Percentiles rank a stretch among this genome's conserved stretches.
Evolutionary conservation across 2,113 vertebrate species (phyloP).

Genomic region (Mustelus asterias): DNA sequence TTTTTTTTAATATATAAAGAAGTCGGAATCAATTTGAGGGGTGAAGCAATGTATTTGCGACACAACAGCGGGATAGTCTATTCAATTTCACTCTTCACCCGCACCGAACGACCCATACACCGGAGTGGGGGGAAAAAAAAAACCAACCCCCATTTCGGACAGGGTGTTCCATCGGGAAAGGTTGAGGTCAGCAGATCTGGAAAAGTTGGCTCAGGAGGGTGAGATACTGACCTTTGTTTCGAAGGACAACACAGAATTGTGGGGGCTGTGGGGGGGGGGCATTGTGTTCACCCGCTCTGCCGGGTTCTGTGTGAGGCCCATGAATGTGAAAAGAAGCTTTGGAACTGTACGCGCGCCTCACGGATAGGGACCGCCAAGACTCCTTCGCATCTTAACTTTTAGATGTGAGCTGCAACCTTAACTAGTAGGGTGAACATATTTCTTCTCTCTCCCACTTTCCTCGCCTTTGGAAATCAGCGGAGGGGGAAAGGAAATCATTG

Average conservation of each 20-base stretch:
- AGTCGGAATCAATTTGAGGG: not conserved
- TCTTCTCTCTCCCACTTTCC: not conserved
- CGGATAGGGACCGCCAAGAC: not conserved
- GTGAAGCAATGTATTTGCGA: not conserved
- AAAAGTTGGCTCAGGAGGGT: not conserved
- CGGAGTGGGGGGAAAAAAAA: too few relatives aligned
- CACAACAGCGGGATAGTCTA: not conserved
- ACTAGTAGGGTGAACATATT: not conserved
- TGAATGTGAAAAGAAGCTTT: not conserved
- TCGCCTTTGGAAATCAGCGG: not conserved
- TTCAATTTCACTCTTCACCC: not conserved
- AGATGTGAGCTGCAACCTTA: not conserved
- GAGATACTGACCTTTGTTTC: not conserved
- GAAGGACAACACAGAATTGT: not conserved
- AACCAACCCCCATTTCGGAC: not conserved
- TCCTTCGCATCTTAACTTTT: not conserved
- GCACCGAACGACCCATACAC: too few relatives aligned
- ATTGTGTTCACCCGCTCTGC: not conserved
- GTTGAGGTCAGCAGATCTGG: not conserved
- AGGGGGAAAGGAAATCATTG: not conserved
- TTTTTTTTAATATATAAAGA: not conserved
- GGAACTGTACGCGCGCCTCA: not conserved
- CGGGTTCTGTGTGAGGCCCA: not conserved
- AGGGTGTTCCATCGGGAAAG: not conserved
- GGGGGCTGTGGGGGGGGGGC: too few relatives aligned